Evolutionary conservation across 2,113 vertebrate species (phyloP).

Genomic region (Paramisgurnus dabryanus): DNA sequence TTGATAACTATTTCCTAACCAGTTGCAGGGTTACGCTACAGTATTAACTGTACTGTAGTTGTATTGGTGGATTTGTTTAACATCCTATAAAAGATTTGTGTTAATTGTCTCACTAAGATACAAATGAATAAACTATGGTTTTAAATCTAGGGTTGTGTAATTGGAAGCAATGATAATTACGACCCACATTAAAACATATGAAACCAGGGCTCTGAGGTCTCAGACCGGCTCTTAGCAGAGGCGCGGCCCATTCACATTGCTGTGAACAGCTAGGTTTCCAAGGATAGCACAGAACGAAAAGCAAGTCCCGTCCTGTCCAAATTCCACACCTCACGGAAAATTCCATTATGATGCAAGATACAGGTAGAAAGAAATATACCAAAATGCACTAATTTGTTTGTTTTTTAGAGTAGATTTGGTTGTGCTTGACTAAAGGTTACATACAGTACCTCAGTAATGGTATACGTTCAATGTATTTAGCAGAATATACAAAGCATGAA

Average conservation of each 20-base stretch:
- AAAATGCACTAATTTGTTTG: neutral
- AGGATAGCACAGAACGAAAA: slow-evolving; percentile 32
- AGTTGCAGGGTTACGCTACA: neutral
- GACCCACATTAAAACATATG: neutral
- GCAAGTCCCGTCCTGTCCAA: slow-evolving; percentile 68
- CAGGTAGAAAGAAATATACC: slow-evolving; percentile 6
- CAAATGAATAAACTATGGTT: slow-evolving; percentile 9
- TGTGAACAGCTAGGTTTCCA: slow-evolving; percentile 42
- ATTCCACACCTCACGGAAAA: slow-evolving; percentile 73
- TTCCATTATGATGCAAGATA: slow-evolving; percentile 58
- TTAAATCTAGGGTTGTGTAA: slow-evolving; percentile 12
- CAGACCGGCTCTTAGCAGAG: slow-evolving; percentile 6
- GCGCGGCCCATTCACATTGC: neutral
- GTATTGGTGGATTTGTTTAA: slow-evolving; percentile 5
- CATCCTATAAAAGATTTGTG: neutral
- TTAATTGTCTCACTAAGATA: slow-evolving; percentile 2
- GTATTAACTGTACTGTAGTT: neutral
- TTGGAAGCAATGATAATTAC: slow-evolving; percentile 16
- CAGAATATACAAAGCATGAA: neutral
- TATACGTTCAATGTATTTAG: neutral
- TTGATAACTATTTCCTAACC: neutral
- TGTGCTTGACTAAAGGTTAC: neutral
- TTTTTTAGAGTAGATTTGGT: neutral
- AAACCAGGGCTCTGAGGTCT: neutral
- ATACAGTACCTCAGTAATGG: neutral